Evolutionary conservation across 2,797 vertebrate species (phyloP), one percentile per base, ranked within the genome.

Genomic region (Notolepis coatsorum): DNA sequence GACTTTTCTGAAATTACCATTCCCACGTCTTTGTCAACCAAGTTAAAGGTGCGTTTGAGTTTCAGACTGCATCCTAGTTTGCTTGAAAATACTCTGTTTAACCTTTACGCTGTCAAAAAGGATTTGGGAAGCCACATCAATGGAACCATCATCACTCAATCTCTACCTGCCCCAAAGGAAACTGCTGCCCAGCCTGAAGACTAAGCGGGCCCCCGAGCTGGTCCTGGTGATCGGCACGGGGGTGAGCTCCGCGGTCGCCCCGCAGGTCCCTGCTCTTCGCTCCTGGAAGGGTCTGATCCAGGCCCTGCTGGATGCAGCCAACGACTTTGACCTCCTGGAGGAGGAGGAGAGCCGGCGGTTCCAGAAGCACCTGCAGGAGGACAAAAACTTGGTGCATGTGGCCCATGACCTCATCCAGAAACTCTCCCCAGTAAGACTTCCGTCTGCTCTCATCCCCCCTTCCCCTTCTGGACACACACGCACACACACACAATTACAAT

Each of bases 351-450:
- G 94, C 74, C 93, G 89, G 15, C 91, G 93, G n/a, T 98, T 99
- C 77, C 96, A 98, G 81, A 97, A 97, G 50, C 95, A 96, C 87
- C 94, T 98, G 70, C 92, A 94, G 1, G 96, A 98, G 68, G 95
- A 98, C 85, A 98, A 98, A 91, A 98, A 98, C 90, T 88, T 98
- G 73, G 93, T 98, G 61, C 96, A 97, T 2, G 94, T 98, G 50
- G 97, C 96, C 72, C 97, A 98, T 17, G 97, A 98, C 88, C 96
- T 99, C 61, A 97, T 98, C 85, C 97, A 98, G 92, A 99, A 98
- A 87, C 94, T 99, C 49, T 98, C 97, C 47, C 96, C 96, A 56
- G 97, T 99, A 91, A 95, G 96, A 65, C 28, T 20, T 35, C 20
- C 33, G 73, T 38, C 37, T 9, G 35, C 49, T 49, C 20, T 42